A percentile compares a stretch with the other conserved stretches of the same genome.
These are phyloP conservation scores for Meloe dianella DNA, from an alignment of 2,888 invertebrate species.

Conservation along the genomic window DNA sequence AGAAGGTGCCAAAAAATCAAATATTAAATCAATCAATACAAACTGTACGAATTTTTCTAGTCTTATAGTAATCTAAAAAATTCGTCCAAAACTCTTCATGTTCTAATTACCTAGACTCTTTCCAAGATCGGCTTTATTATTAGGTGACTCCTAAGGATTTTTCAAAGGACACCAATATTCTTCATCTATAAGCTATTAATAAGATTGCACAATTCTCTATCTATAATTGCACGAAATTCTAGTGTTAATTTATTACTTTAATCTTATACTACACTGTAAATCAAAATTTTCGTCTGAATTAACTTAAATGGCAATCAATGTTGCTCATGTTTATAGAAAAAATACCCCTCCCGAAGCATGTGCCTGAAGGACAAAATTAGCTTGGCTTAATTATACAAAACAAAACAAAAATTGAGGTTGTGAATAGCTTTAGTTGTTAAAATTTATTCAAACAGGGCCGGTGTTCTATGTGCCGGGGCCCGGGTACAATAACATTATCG, in stretches of 20 bases:
- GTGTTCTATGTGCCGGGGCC: too few relatives aligned
- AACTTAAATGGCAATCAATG: constrained; percentile 32
- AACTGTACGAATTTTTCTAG: too few relatives aligned
- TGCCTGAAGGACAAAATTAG: constrained; percentile 36
- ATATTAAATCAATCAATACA: not conserved
- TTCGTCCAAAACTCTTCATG: not conserved
- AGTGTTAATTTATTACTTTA: not conserved
- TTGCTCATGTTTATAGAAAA: constrained; percentile 28
- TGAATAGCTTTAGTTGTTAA: constrained; percentile 30
- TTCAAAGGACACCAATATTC: too few relatives aligned
- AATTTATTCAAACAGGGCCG: not conserved
- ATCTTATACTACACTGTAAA: not conserved
- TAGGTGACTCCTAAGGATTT: not conserved
- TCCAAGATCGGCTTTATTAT: too few relatives aligned
- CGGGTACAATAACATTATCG: too few relatives aligned
- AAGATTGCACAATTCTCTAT: not conserved
- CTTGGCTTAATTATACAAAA: constrained; percentile 25
- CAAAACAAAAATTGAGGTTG: constrained; percentile 24
- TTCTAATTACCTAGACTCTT: too few relatives aligned
- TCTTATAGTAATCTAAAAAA: not conserved
- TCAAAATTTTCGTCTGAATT: not conserved
- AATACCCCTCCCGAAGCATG: constrained; percentile 37
- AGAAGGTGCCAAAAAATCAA: not conserved
- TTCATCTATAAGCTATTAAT: not conserved
- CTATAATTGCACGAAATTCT: not conserved